phyloP scores from a whole-genome alignment of 1,140 invertebrate genomes.

The Euwallacea fornicatus region DNA sequence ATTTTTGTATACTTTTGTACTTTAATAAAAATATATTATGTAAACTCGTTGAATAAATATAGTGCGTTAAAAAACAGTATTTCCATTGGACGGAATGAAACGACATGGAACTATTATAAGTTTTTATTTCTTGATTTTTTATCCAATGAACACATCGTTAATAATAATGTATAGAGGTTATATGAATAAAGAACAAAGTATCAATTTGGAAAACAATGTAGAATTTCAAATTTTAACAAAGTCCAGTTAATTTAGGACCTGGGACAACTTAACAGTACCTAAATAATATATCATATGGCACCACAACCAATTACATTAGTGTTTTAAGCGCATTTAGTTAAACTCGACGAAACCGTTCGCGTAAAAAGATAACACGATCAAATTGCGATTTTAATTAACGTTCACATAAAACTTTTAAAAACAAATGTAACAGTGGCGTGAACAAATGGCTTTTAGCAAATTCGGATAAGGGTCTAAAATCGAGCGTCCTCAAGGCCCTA shows the following conservation, averaged over 20 bases:
- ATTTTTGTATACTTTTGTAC: neutral
- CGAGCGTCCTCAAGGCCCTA: slow-evolving; percentile 38
- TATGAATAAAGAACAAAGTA: slow-evolving; percentile 47
- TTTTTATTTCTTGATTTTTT: slow-evolving; percentile 51
- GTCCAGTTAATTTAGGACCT: slow-evolving; percentile 30
- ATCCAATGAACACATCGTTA: slow-evolving; percentile 55
- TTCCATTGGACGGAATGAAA: neutral
- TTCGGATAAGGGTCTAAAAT: neutral
- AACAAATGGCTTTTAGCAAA: neutral
- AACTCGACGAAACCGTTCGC: neutral
- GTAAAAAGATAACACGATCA: neutral
- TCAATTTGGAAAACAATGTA: slow-evolving; percentile 17
- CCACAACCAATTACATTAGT: slow-evolving; percentile 31
- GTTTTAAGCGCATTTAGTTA: slow-evolving; percentile 23
- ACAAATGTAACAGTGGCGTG: neutral
- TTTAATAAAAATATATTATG: neutral
- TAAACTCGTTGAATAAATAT: neutral
- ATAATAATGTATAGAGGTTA: slow-evolving; percentile 45
- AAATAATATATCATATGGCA: slow-evolving; percentile 28
- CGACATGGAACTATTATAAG: slow-evolving; percentile 22
- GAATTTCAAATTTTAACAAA: slow-evolving; percentile 35
- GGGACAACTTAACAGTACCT: slow-evolving; percentile 26
- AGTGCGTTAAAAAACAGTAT: neutral
- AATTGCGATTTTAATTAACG: neutral
- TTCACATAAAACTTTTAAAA: neutral